Conservation (phyloP, 2,797 vertebrate species). For the Glyptemys insculpta region DNA sequence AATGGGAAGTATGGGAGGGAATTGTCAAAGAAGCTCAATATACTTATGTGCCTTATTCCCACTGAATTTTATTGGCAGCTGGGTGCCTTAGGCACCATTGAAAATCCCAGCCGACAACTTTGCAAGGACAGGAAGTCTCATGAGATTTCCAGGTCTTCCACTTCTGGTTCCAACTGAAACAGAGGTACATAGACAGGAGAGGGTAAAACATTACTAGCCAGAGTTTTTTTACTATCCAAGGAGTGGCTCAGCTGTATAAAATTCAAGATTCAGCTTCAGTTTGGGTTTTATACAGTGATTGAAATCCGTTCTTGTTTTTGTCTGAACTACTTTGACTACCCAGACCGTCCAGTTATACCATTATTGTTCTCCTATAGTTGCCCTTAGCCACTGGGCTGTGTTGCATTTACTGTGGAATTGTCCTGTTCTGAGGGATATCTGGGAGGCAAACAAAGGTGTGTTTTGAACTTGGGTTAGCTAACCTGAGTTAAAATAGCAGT, state of each 20-base stretch:
- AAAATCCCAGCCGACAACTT: background rate
- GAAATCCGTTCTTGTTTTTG: slow-evolving; percentile 39
- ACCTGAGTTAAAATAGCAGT: background rate
- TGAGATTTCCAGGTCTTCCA: background rate
- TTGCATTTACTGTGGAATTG: background rate
- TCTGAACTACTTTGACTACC: slow-evolving; percentile 41
- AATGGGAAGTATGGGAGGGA: background rate
- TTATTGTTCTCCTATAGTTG: slow-evolving; percentile 29
- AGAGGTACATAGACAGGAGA: background rate
- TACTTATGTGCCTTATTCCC: background rate
- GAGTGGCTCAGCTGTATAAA: slow-evolving; percentile 4
- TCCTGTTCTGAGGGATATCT: background rate
- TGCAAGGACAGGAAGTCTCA: background rate
- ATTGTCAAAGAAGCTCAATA: background rate
- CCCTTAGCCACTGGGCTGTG: slow-evolving; percentile 13
- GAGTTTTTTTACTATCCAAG: slow-evolving; percentile 4
- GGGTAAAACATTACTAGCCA: slow-evolving; percentile 10
- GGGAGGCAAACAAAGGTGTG: background rate
- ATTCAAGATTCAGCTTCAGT: slow-evolving; percentile 24
- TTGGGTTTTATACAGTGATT: slow-evolving; percentile 24
- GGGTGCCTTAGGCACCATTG: background rate
- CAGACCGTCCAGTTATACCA: background rate
- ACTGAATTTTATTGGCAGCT: rapidly evolving
- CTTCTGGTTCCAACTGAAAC: background rate
- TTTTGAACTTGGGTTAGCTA: background rate